Percentiles rank a stretch among this genome's conserved stretches.
These are phyloP conservation scores for Motacilla alba DNA, from an alignment of 2,113 vertebrate species.

Conservation along the genomic window DNA sequence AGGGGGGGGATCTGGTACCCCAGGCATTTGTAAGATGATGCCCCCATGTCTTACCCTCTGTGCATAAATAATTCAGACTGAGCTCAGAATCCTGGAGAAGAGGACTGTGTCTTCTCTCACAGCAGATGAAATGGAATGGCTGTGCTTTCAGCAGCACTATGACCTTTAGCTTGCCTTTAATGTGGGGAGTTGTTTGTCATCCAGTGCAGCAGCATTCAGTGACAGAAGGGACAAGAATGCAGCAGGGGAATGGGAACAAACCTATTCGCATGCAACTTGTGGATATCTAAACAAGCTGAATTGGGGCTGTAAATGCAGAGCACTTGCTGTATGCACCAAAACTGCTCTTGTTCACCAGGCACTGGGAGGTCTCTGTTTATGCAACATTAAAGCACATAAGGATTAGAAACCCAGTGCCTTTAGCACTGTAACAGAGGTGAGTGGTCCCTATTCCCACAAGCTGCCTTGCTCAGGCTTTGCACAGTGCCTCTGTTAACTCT, in stretches of 20 bases:
- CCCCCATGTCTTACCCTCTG: neutral
- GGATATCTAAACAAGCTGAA: neutral
- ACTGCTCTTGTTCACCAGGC: neutral
- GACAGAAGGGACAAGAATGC: neutral
- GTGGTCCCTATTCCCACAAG: neutral
- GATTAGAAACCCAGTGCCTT: neutral
- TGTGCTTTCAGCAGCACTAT: neutral
- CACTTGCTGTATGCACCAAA: neutral
- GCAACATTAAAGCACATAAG: neutral
- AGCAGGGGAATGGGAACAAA: neutral
- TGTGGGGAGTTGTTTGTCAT: conserved; percentile 20
- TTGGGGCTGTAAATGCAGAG: neutral
- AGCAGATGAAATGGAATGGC: neutral
- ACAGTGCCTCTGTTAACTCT: neutral
- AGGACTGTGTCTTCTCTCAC: accelerated
- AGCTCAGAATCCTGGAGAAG: neutral
- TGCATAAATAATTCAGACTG: neutral
- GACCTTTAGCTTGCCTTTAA: conserved; percentile 34
- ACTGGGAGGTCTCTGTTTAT: neutral
- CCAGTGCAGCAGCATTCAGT: neutral
- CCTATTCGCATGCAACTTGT: neutral
- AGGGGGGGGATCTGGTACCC: accelerated
- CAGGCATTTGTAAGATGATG: accelerated
- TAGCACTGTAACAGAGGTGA: neutral
- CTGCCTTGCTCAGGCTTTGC: neutral